Conservation (phyloP, 2,113 vertebrate genomes). For the Xiphophorus hellerii region DNA sequence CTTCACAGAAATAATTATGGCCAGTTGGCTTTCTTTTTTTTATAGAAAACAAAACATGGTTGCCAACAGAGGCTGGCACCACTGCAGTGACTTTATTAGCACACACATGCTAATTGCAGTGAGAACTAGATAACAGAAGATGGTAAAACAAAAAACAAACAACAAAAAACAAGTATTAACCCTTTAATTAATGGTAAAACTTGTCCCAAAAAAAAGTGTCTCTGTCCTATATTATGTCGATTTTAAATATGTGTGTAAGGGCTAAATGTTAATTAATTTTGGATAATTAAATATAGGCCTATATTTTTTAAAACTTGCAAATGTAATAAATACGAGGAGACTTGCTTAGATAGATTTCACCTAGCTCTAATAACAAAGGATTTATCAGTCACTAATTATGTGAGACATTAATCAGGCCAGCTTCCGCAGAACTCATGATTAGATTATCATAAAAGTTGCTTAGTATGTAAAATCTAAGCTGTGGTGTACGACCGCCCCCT, state of each 20-base stretch:
- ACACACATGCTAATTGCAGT: slow-evolving; percentile 10
- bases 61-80: slow-evolving; percentile 12
- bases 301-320: not conserved
- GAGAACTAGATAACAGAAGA: slow-evolving; percentile 12
- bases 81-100: slow-evolving; percentile 4
- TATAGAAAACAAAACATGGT: not conserved
- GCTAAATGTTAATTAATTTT: not conserved
- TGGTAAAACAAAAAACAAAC: not conserved
- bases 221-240: not conserved
- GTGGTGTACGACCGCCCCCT: slow-evolving; percentile 35
- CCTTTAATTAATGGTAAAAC: slow-evolving; percentile 9
- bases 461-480: not conserved
- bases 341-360: not conserved
- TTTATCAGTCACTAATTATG: not conserved
- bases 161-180: not conserved
- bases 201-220: not conserved
- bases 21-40: slow-evolving; percentile 22
- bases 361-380: not conserved
- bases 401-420: not conserved
- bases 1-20: slow-evolving; percentile 28
- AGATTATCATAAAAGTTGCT: not conserved
- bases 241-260: not conserved
- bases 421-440: not conserved
- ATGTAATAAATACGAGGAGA: not conserved
- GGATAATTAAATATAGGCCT: not conserved